Evolutionary conservation across 2,888 invertebrate species (phyloP).

Genomic region (Spodoptera picta): DNA sequence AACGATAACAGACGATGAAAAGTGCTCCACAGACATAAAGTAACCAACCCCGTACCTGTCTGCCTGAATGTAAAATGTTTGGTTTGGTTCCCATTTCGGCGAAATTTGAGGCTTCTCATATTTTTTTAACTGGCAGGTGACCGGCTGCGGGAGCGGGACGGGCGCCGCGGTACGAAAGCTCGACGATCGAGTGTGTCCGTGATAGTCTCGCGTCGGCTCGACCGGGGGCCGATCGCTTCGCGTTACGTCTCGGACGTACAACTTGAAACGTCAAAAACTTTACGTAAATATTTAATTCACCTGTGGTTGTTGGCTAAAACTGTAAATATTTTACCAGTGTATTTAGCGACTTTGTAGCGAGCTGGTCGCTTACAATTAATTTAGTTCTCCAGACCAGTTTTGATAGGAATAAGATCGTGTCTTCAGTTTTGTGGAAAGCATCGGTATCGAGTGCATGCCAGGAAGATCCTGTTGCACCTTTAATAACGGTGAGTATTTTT

Average conservation of each 20-base stretch:
- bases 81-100: slow-evolving; percentile 81
- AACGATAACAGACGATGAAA: slow-evolving; percentile 9
- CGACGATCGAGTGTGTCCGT: slow-evolving; percentile 67
- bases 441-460: slow-evolving; percentile 76
- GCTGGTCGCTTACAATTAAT: slow-evolving; percentile 40
- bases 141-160: slow-evolving; percentile 80
- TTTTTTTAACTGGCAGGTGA: slow-evolving; percentile 83
- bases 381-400: slow-evolving; percentile 65
- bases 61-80: slow-evolving; percentile 71
- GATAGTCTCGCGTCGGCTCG: slow-evolving; percentile 83
- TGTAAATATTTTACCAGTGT: slow-evolving; percentile 60
- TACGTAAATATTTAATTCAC: slow-evolving; percentile 74
- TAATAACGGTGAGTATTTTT: slow-evolving; percentile 82
- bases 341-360: slow-evolving; percentile 48
- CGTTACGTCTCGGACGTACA: slow-evolving; percentile 54
- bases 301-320: slow-evolving; percentile 55
- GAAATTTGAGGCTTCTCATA: slow-evolving; percentile 81
- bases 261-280: slow-evolving; percentile 79
- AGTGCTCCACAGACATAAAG: slow-evolving; percentile 47
- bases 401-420: slow-evolving; percentile 67
- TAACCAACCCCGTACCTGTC: slow-evolving; percentile 74
- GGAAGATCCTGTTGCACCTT: slow-evolving; percentile 84
- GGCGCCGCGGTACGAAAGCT: slow-evolving; percentile 73
- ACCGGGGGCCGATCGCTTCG: slow-evolving; percentile 72
- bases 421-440: slow-evolving; percentile 82